Base-by-base conservation (phyloP, 2,888 invertebrate species). In the Merodon equestris region DNA sequence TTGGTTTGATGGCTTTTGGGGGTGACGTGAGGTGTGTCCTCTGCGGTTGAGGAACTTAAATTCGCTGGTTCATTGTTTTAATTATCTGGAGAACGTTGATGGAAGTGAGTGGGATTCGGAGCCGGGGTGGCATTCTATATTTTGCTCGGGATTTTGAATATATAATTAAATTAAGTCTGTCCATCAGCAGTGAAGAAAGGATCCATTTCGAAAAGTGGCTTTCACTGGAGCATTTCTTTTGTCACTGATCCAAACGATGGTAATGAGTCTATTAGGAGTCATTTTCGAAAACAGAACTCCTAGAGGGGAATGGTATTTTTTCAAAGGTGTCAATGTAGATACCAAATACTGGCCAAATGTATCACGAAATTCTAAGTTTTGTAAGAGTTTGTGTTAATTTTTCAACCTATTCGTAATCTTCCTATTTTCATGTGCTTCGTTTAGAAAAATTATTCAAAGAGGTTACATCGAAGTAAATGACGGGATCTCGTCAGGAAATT, bases 1-100 rank as follows among this genome's bases (percentile, higher is more conserved):
- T 27, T 27, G 27, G 27, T 27, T 27, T 27, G 27, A 27, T 27
- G 7, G 27, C 27, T 27, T 7, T 34, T 17, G 42, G 1, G 14
- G 57, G 40, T 18, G 38, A 27, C 1, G 66, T 45, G 50, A 36
- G 27, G 13, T 40, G 36, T 51, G 19, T 68, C 38, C 40, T 56
- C 53, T 79, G 77, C 58, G 77, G 77, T 68, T 61, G 53, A 42
- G n/a, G 68, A 68, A 74, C 68, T 68, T 70, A 70, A 64, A 81
- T 81, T 81, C 53, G 79, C 75, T 70, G 70, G 60, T 70, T 81
- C 79, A 81, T 81, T 75, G 79, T 75, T 75, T 81, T 81, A 81
- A 81, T 81, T 81, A 81, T 56, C 53, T 13, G 38, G 48, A 18
- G 42, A 53, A 34, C 9, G 53, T 14, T 45, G 58, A 60, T 67